Percentiles rank a stretch among this genome's conserved stretches.
phyloP scores from a whole-genome alignment of 2,113 vertebrate species.

The zebrafish (Danio rerio) region GRCz12tu NC_133187.1:43205001-43205500 shows the following conservation, averaged over 20 bases:
- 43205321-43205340: constrained; percentile 3
- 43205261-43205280: background rate
- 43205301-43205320: constrained; percentile 13
- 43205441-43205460: constrained; percentile 2
- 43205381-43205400: constrained; percentile 23
- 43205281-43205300: background rate
- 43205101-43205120: constrained; percentile 18
- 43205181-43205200: too few relatives aligned
- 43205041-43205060: too few relatives aligned
- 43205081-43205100: background rate
- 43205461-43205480: background rate
- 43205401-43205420: background rate
- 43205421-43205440: background rate
- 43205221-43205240: too few relatives aligned
- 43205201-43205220: too few relatives aligned
- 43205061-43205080: background rate
- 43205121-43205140: background rate
- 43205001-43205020: too few relatives aligned
- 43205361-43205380: constrained; percentile 14
- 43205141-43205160: background rate
- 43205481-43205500: constrained; percentile 17
- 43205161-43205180: too few relatives aligned
- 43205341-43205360: background rate
- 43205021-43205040: too few relatives aligned
- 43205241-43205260: too few relatives aligned